Percentiles rank a stretch among this genome's conserved stretches.
These are phyloP conservation scores for Maccullochella peelii DNA, from an alignment of 2,113 vertebrate genomes.

Conservation along the genomic window DNA sequence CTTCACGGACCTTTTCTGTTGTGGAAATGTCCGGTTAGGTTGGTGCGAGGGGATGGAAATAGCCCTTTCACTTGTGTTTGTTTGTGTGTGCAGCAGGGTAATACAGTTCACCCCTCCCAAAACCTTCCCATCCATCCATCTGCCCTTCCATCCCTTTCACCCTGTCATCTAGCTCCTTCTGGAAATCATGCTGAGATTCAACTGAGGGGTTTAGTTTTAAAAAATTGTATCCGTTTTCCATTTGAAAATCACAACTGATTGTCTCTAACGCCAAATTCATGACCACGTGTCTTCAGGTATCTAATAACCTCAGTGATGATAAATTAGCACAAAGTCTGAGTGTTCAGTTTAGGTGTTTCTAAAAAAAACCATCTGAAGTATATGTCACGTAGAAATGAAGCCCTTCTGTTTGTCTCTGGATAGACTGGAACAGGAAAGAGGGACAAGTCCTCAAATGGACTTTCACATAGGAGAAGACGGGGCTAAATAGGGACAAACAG, in stretches of 20 bases:
- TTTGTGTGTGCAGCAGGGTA: slow-evolving; percentile 52
- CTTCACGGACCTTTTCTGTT: background rate
- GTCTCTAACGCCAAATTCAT: slow-evolving; percentile 51
- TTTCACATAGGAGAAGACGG: background rate
- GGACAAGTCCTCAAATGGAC: background rate
- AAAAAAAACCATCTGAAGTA: background rate
- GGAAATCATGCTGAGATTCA: background rate
- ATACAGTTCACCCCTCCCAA: slow-evolving; percentile 21
- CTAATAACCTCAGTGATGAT: background rate
- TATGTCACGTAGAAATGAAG: background rate
- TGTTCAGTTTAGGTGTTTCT: background rate
- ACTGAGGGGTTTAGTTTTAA: background rate
- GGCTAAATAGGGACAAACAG: background rate
- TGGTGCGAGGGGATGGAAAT: slow-evolving; percentile 62
- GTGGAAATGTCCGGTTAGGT: slow-evolving; percentile 61
- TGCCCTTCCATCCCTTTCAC: background rate
- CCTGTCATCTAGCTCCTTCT: slow-evolving; percentile 4
- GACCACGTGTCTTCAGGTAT: slow-evolving; percentile 3
- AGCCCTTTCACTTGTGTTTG: slow-evolving; percentile 57
- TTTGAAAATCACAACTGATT: slow-evolving; percentile 58
- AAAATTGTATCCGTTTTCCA: background rate
- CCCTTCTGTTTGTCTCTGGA: background rate
- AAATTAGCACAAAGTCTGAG: background rate
- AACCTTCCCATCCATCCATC: background rate
- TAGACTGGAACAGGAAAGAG: background rate